Evolutionary conservation across 2,888 invertebrate species (phyloP), one percentile per base, ranked within the genome.

Genomic region (Synanthedon andrenaeformis): DNA sequence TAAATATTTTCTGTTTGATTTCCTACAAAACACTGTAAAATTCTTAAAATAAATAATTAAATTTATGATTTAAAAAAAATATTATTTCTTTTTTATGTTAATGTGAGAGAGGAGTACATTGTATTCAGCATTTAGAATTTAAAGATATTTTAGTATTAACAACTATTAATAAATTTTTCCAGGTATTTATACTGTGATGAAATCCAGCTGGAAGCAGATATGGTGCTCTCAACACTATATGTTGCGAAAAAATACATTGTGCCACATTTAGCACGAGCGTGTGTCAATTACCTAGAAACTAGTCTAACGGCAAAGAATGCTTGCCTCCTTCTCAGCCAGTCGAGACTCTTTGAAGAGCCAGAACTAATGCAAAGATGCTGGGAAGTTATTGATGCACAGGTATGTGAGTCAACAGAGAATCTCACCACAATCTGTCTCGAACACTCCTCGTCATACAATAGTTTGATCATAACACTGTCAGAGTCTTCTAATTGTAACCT

Each of bases 131-230:
- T 2, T 10, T 35, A 35, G 10, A 35, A 35, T 35, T 10, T 35
- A 35, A 35, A 35, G 35, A 10, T 8, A 35, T 35, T 35, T 35
- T 35, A 23, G 53, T 13, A 50, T 51, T 51, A 48, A 52, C 13
- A 51, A 19, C 10, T 13, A 14, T 6, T 45, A 4, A 13, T 41
- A 45, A 14, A 52, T 14, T 52, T 65, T 89, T 89, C 51, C 85
- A 98, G 97, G 83, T 98, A 97, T 85, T 91, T 98, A 74, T 98
- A 98, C 86, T 96, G 96, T 88, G 98, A 98, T 90, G 97, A 98
- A 89, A 96, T 98, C 62, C 94, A 95, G 74, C 83, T 98, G 67
- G 97, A 97, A 88, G 96, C 97, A 51, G 98, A 98, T 79, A 97
- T 95, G 60, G 97, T 98, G 54, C 84, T 98, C 67, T 95, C 97